Conservation (phyloP, 2,888 invertebrate genomes). For the Pteria penguin region DNA sequence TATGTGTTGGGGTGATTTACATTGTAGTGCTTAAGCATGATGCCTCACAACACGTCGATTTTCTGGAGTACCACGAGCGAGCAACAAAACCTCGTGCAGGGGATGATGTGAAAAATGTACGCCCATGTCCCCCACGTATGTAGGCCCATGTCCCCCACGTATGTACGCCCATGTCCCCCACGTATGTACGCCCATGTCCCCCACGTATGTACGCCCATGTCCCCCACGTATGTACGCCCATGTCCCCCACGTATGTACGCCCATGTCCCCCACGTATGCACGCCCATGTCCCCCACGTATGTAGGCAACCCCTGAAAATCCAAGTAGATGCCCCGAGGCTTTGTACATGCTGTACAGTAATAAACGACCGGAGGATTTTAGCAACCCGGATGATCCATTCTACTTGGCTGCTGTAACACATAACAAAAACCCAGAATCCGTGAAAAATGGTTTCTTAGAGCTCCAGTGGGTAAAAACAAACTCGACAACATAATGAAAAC, state of each 20-base stretch:
- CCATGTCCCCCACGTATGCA: no score
- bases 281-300: slow-evolving; percentile 2
- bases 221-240: slow-evolving; percentile 8
- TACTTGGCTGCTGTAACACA: slow-evolving; percentile 5
- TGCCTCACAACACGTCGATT: background rate
- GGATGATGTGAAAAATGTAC: background rate
- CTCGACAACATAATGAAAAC: background rate
- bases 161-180: slow-evolving; percentile 14
- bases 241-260: slow-evolving; percentile 7
- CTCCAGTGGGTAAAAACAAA: slow-evolving; percentile 15
- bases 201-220: slow-evolving; percentile 11
- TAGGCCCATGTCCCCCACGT: background rate
- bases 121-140: slow-evolving; percentile 5
- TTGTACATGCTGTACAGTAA: slow-evolving; percentile 14
- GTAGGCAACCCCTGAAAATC: background rate
- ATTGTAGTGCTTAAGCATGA: slow-evolving; percentile 23
- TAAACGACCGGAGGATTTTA: slow-evolving; percentile 16
- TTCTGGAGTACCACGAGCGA: slow-evolving; percentile 15
- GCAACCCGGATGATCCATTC: slow-evolving; percentile 17
- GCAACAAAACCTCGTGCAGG: slow-evolving; percentile 27
- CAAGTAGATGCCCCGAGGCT: slow-evolving; percentile 12
- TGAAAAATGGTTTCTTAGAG: slow-evolving; percentile 8
- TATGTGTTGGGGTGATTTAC: slow-evolving; percentile 23
- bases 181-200: slow-evolving; percentile 11
- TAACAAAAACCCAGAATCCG: slow-evolving; percentile 5